These are phyloP conservation scores for Thyatira batis DNA, from an alignment of 2,888 invertebrate species.

Conservation along the genomic window DNA sequence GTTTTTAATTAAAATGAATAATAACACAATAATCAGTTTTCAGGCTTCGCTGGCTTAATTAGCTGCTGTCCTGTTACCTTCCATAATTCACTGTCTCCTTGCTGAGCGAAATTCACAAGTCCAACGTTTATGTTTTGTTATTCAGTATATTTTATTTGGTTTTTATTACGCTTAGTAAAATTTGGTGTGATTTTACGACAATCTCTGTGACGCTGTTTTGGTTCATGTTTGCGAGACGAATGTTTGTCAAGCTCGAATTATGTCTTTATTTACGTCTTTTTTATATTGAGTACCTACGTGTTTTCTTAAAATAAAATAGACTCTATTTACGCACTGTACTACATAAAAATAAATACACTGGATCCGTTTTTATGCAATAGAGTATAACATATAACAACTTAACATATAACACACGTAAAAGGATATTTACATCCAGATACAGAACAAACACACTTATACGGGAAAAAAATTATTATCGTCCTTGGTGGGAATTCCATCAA, in stretches of 20 bases:
- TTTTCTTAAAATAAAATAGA: no score
- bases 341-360: no score
- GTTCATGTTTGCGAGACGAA: not conserved
- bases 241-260: not conserved
- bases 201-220: not conserved
- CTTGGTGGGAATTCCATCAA: no score
- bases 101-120: not conserved
- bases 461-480: no score
- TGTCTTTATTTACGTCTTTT: no score
- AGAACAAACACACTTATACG: no score
- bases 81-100: conserved; percentile 3
- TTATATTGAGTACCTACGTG: no score
- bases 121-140: not conserved
- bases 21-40: conserved; percentile 39
- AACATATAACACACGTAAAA: no score
- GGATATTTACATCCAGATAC: no score
- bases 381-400: no score
- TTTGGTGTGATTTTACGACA: not conserved
- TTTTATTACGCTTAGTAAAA: not conserved
- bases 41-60: conserved; percentile 31
- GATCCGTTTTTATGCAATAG: no score
- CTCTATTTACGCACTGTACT: no score
- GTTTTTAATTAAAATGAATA: conserved; percentile 22
- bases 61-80: conserved; percentile 13
- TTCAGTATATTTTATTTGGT: not conserved